A percentile compares a stretch with the other conserved stretches of the same genome.
Evolutionary conservation across 2,113 vertebrate species (phyloP).

Genomic region (Numida meleagris): DNA sequence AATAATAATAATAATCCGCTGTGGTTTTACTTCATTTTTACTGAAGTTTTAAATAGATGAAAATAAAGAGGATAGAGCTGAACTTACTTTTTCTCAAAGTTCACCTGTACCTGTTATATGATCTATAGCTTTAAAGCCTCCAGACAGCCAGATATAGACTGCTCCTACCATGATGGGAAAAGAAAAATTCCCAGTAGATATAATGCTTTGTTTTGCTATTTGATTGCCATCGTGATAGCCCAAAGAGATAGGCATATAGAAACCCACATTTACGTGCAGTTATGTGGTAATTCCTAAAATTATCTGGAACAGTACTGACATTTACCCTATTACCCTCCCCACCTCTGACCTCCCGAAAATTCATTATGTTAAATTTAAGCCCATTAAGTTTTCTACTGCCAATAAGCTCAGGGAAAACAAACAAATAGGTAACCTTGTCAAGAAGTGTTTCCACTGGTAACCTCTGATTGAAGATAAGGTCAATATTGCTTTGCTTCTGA

Average conservation of each 20-base stretch:
- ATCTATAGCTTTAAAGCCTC: not conserved
- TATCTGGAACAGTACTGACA: not conserved
- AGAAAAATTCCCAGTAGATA: not conserved
- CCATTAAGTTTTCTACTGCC: not conserved
- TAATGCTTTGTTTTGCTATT: not conserved
- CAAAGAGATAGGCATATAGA: not conserved
- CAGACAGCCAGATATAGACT: not conserved
- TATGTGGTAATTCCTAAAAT: not conserved
- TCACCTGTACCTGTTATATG: not conserved
- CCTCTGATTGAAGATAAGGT: not conserved
- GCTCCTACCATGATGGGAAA: not conserved
- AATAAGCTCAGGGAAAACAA: not conserved
- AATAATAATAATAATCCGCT: not conserved
- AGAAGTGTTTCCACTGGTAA: not conserved
- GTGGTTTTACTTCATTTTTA: not conserved
- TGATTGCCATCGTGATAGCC: not conserved
- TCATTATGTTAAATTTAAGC: not conserved
- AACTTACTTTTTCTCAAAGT: not conserved
- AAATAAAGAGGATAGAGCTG: not conserved
- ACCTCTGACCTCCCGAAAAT: accelerated
- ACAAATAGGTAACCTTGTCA: not conserved
- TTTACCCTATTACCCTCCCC: not conserved
- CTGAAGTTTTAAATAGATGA: not conserved
- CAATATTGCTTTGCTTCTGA: not conserved
- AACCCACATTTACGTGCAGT: not conserved